phyloP scores from a whole-genome alignment of 2,888 invertebrate genomes.

The Rambutsinella grinnellia region DNA sequence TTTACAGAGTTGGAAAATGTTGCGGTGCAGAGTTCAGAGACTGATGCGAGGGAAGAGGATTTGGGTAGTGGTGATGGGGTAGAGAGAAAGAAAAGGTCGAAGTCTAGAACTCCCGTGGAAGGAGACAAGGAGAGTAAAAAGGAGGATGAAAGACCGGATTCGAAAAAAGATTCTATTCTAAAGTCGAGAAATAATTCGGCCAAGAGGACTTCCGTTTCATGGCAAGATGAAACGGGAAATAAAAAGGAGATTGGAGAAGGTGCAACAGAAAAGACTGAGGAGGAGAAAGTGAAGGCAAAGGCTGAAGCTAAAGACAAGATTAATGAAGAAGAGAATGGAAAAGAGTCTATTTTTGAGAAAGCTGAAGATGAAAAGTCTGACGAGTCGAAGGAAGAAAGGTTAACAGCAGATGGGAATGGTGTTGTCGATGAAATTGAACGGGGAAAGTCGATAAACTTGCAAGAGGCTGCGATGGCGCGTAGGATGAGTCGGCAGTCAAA shows the following conservation, averaged over 20 bases:
- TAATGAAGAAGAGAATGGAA: slow-evolving; percentile 3
- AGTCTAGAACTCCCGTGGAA: slow-evolving; percentile 4
- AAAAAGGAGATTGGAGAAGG: slow-evolving; percentile 15
- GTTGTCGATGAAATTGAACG: slow-evolving; percentile 56
- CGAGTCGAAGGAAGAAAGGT: neutral
- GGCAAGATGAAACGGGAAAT: slow-evolving; percentile 50
- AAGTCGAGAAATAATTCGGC: slow-evolving; percentile 54
- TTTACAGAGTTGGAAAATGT: slow-evolving; percentile 57
- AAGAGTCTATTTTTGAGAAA: neutral
- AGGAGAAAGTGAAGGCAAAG: slow-evolving; percentile 10
- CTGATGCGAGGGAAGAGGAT: slow-evolving; percentile 52
- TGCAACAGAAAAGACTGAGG: slow-evolving; percentile 16
- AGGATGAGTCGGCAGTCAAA: slow-evolving; percentile 27
- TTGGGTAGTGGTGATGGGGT: slow-evolving; percentile 29
- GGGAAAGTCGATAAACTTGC: slow-evolving; percentile 57
- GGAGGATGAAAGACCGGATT: slow-evolving; percentile 27
- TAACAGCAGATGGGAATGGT: slow-evolving; percentile 15
- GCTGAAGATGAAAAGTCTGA: neutral
- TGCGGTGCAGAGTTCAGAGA: slow-evolving; percentile 53
- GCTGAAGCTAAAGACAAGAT: slow-evolving; percentile 18
- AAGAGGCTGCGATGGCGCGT: slow-evolving; percentile 58
- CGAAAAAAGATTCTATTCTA: slow-evolving; percentile 46
- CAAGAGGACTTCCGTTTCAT: slow-evolving; percentile 51
- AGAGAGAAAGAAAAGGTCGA: slow-evolving; percentile 11
- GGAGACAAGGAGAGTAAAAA: neutral